Percentiles rank a stretch among this genome's conserved stretches.
phyloP scores from a whole-genome alignment of 2,113 vertebrate species.

The Hypocryptadius cinnamomeus region DNA sequence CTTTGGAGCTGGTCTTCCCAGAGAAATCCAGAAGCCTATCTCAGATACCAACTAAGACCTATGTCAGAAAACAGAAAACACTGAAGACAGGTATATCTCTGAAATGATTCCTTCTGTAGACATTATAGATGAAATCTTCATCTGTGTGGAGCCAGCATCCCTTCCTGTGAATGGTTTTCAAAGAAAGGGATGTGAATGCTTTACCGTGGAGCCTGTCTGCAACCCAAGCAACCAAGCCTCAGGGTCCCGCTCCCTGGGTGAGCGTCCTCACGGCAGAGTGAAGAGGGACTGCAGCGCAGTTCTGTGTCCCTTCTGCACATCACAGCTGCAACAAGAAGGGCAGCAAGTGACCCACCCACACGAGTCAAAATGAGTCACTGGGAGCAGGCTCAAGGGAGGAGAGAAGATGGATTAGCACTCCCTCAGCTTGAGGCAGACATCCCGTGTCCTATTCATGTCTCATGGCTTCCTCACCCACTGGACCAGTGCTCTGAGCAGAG shows the following conservation, averaged over 20 bases:
- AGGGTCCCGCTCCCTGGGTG: not conserved
- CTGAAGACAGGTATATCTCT: not conserved
- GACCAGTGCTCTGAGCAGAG: not conserved
- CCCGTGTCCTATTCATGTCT: not conserved
- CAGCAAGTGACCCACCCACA: not conserved
- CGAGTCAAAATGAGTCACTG: not conserved
- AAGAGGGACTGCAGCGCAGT: rapidly evolving
- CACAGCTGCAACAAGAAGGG: not conserved
- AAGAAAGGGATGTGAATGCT: not conserved
- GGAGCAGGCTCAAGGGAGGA: not conserved
- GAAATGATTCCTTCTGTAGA: not conserved
- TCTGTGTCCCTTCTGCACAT: not conserved
- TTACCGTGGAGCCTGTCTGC: not conserved
- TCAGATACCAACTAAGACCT: not conserved
- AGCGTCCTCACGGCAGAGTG: rapidly evolving
- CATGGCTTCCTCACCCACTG: rapidly evolving
- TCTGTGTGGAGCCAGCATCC: not conserved
- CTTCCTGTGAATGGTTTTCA: not conserved
- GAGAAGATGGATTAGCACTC: not conserved
- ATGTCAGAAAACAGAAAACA: not conserved
- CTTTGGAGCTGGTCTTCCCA: not conserved
- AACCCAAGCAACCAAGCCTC: not conserved
- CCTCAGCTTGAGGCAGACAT: not conserved
- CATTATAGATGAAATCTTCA: not conserved
- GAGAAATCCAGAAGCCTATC: not conserved